phyloP scores from a whole-genome alignment of 1,140 invertebrate species.

The Philopotamus ludificatus region DNA sequence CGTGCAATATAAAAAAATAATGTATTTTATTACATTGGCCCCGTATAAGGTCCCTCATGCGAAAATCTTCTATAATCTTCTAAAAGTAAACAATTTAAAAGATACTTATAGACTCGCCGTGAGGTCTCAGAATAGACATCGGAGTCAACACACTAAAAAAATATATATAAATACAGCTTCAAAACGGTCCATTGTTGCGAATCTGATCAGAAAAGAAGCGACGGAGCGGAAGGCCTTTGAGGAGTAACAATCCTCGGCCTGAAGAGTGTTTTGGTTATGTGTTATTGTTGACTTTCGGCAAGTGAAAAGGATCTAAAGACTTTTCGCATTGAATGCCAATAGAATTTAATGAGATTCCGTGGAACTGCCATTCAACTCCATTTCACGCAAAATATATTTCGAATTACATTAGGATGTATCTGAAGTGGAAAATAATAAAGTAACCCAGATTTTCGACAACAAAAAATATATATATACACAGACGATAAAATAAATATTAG shows the following conservation, averaged over 20 bases:
- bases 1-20: no score
- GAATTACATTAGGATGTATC: no score
- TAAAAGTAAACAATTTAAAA: not conserved
- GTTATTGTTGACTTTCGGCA: slow-evolving; percentile 22
- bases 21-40: no score
- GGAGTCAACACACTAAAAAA: not conserved
- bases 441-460: no score
- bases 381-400: slow-evolving; percentile 31
- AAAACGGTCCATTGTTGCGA: not conserved
- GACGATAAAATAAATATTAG: no score
- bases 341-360: slow-evolving; percentile 19
- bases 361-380: slow-evolving; percentile 6
- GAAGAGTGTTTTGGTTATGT: slow-evolving; percentile 19
- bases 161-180: no score
- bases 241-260: not conserved
- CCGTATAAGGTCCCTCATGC: not conserved
- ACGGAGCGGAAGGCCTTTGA: slow-evolving; percentile 34
- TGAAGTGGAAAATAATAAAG: no score
- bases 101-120: not conserved
- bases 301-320: slow-evolving; percentile 1
- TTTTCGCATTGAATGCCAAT: slow-evolving; percentile 4
- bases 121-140: not conserved
- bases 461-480: no score
- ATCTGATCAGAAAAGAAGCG: slow-evolving; percentile 28
- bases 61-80: not conserved